A percentile compares a stretch with the other conserved stretches of the same genome.
Conservation (phyloP, 1,140 invertebrate species). For the Chironomus tepperi region DNA sequence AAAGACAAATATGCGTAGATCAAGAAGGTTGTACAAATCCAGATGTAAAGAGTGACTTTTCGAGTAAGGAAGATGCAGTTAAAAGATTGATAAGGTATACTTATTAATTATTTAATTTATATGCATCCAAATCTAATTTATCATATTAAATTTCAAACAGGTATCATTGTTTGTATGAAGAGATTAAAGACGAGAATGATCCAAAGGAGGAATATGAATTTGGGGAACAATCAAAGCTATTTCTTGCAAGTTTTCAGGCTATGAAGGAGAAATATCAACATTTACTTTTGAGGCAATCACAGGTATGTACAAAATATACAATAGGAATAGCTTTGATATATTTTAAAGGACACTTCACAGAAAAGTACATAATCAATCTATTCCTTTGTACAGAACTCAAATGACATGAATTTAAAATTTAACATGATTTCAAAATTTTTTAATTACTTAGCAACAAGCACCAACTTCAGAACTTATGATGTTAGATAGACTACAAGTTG, state of each 20-base stretch:
- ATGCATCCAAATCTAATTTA: not conserved
- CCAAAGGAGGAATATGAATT: constrained; percentile 69
- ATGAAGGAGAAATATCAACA: constrained; percentile 73
- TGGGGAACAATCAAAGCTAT: constrained; percentile 59
- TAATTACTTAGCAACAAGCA: constrained; percentile 47
- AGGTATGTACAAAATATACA: constrained; percentile 51
- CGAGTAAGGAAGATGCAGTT: constrained; percentile 63
- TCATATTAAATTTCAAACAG: constrained; percentile 28
- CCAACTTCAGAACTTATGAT: constrained; percentile 63
- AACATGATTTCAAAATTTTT: constrained; percentile 28
- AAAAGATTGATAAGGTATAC: constrained; percentile 56
- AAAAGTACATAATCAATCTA: too few species aligned
- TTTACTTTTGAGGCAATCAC: constrained; percentile 73
- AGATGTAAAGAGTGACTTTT: constrained; percentile 67
- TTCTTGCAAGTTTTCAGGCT: constrained; percentile 62
- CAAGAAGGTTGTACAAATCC: constrained; percentile 67
- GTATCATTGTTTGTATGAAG: constrained; percentile 73
- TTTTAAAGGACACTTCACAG: too few species aligned
- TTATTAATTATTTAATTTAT: constrained; percentile 19
- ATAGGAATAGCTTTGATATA: too few species aligned
- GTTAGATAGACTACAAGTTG: constrained; percentile 59
- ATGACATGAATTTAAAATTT: not conserved
- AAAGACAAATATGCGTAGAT: constrained; percentile 68
- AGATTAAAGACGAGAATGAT: constrained; percentile 54
- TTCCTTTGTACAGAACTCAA: not conserved